Conservation (phyloP, 1,140 invertebrate species). For the Rhynchophorus ferrugineus region DNA sequence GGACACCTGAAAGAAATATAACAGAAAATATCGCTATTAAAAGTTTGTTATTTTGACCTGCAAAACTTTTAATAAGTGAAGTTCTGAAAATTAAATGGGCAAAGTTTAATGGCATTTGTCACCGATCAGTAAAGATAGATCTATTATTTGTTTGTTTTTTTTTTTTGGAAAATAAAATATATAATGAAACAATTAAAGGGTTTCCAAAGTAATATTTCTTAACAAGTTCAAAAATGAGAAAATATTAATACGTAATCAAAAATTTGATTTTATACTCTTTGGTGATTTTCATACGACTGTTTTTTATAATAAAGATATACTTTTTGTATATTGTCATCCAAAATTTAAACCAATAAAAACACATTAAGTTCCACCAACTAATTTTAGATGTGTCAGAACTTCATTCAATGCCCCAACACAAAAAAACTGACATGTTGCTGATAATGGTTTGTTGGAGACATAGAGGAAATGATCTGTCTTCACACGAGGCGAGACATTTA, state of each 20-base stretch:
- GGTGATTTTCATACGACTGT: too few relatives aligned
- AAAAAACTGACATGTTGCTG: not conserved
- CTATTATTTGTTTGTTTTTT: too few relatives aligned
- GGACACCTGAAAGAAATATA: slow-evolving; percentile 27
- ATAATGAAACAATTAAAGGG: too few relatives aligned
- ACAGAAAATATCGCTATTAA: not conserved
- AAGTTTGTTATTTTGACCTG: not conserved
- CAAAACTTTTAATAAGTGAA: not conserved
- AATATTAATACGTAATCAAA: too few relatives aligned
- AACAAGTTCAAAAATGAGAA: too few relatives aligned
- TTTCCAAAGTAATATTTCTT: too few relatives aligned
- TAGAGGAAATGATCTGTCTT: not conserved
- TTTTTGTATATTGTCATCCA: too few relatives aligned
- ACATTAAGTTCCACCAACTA: too few relatives aligned
- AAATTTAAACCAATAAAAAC: too few relatives aligned
- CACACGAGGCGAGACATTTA: not conserved
- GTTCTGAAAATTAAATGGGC: not conserved
- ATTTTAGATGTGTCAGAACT: not conserved
- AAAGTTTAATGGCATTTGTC: not conserved
- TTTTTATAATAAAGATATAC: too few relatives aligned
- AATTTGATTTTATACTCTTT: too few relatives aligned
- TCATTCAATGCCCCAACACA: not conserved
- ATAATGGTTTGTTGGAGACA: not conserved
- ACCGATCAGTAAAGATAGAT: not conserved
- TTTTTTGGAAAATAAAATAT: too few relatives aligned